Base-by-base conservation (phyloP, 2,888 invertebrate genomes). In the Chironomus riparius region DNA sequence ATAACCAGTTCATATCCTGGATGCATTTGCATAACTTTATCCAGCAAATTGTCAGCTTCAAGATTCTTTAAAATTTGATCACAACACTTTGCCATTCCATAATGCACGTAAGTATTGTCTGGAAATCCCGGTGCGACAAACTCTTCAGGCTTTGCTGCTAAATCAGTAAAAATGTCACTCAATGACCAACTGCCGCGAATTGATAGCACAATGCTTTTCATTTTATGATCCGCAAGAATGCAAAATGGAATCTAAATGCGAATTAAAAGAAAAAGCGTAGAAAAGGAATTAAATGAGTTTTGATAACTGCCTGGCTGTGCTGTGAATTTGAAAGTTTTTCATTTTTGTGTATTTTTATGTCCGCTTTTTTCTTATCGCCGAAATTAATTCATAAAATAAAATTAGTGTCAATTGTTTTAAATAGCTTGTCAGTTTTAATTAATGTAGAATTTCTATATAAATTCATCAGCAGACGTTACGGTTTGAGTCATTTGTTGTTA, bases 131-230 rank as follows among this genome's bases (percentile, higher is more conserved):
- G 90, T 18, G 90, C 90, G 77, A 91, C 90, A 80, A 94, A 89
- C 75, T 87, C 86, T 78, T 91, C 92, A 0, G 91, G 90, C 50
- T 90, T 89, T 0, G 92, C 92, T 0, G 90, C 89, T 80, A 95
- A 86, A 82, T 95, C 94, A 0, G 94, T 95, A 81, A 95, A 90
- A 73, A 94, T 88, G 83, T 96, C 96, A 79, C 93, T 86, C 15
- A 93, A 83, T 0, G 95, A 95, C 78, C 95, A 88, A 1, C 95
- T 94, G 3, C 96, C 96, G 76, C 96, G 87, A 76, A 96, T 89
- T 3, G 92, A 89, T 47, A 97, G 87, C 65, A 95, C 94, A 77
- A 96, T 91, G 79, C 90, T 89, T 78, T 89, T 87, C 0, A 91
- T 90, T 79, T 90, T 89, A 81, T 94, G 93, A 83, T 97, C 95